phyloP scores from a whole-genome alignment of 1,140 invertebrate species.

The Whitmania pigra region DNA sequence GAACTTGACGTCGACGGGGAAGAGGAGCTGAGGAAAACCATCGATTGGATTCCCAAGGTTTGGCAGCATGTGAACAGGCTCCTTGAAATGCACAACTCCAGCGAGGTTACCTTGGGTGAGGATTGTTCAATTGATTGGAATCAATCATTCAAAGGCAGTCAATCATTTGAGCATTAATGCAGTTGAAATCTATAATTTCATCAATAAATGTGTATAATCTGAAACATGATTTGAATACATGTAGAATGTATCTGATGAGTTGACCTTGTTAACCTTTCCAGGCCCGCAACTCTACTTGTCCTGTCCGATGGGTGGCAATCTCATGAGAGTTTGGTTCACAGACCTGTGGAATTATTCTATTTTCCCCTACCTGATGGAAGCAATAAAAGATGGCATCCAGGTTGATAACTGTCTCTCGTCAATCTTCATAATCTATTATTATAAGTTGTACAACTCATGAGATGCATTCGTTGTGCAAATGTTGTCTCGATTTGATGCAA shows the following conservation, averaged over 20 bases:
- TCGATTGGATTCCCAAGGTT: conserved; percentile 86
- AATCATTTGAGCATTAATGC: no score
- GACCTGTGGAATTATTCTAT: conserved; percentile 95
- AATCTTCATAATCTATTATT: no score
- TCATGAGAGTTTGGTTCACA: conserved; percentile 85
- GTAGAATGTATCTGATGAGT: no score
- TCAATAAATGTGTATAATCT: no score
- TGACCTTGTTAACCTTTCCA: conserved; percentile 24
- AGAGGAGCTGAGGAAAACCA: conserved; percentile 60
- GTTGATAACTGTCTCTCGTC: conserved; percentile 27
- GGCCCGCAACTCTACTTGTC: conserved; percentile 60
- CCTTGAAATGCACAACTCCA: conserved; percentile 84
- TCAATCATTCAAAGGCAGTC: no score
- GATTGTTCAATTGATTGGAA: not conserved
- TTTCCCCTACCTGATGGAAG: conserved; percentile 84
- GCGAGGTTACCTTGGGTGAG: conserved; percentile 83
- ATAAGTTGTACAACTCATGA: no score
- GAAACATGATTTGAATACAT: no score
- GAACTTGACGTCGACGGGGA: not conserved
- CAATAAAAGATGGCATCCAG: conserved; percentile 69
- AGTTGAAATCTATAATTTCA: no score
- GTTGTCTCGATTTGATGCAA: not conserved
- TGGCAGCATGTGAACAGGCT: conserved; percentile 90
- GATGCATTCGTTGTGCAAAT: not conserved
- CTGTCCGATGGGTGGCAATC: conserved; percentile 57